Base-by-base conservation (phyloP, 2,888 invertebrate genomes). In the Scaptomyza polygonia region DNA sequence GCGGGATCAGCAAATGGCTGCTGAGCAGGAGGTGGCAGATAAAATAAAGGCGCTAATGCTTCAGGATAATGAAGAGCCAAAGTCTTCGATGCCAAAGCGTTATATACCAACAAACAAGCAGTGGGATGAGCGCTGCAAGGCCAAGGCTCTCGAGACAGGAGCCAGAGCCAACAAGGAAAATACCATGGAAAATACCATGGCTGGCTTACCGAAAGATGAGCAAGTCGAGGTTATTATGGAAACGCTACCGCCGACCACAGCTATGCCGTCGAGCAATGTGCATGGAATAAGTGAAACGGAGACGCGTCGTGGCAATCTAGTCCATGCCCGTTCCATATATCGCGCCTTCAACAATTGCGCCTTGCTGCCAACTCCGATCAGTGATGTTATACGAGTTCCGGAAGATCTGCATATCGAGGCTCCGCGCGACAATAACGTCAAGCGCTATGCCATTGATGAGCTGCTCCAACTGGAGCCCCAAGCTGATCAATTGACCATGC, bases 71-170 rank as follows among this genome's bases (percentile, higher is more conserved):
- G 2, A 11, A 11, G 18, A 5, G 40, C 11, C 16, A 5, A 42
- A 18, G 40, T 12, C 11, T 12, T 2, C 5, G 2, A 3, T 12
- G 21, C 39, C 39, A 2, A 39, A 9, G 39, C 39, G 39, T 9
- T 39, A 16, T 9, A 39, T 39, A 39, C 39, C 39, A 8, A 39
- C 39, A 0, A 39, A 39, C 39, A 39, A 39, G 16, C 39, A 39
- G 16, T 39, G 39, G 39, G 39, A 39, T 39, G 39, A 39, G 6
- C 39, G 39, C 16, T 39, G 39, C 39, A 39, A 39, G 16, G 39
- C 39, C 39, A 39, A 39, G 9, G 39, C 39, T 6, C 39, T 39
- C 1, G 39, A 8, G 4, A 8, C 16, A 1, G 16, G 16, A 9
- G 39, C 39, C 0, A 39, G n/a, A 4, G 16, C 16, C 4, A 39